Evolutionary conservation across 2,113 vertebrate species (phyloP).

Genomic region (Engystomops pustulosus): DNA sequence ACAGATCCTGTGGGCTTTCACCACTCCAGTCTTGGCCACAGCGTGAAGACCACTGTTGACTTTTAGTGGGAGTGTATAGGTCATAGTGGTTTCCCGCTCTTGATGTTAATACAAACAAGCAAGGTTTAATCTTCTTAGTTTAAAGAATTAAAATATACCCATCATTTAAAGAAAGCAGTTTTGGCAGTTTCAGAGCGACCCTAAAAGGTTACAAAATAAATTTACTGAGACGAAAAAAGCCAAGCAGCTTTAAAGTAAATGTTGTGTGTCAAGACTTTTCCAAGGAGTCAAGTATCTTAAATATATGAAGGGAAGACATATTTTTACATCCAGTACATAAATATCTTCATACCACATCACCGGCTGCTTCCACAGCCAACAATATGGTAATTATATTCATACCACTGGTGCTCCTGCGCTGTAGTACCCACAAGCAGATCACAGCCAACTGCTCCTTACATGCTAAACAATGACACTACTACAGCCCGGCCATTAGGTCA

Average conservation of each 20-base stretch:
- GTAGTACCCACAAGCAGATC: too few relatives aligned
- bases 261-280: conserved; percentile 49
- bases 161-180: conserved; percentile 44
- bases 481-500: too few relatives aligned
- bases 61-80: conserved; percentile 57
- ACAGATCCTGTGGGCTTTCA: conserved; percentile 39
- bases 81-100: conserved; percentile 57
- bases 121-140: conserved; percentile 57
- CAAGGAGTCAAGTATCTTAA: conserved; percentile 42
- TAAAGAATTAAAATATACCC: conserved; percentile 59
- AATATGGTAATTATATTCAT: too few relatives aligned
- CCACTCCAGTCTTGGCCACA: conserved; percentile 44
- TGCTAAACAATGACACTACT: too few relatives aligned
- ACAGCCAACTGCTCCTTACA: too few relatives aligned
- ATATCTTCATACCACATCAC: conserved; percentile 18
- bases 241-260: conserved; percentile 46
- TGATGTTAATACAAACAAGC: conserved; percentile 55
- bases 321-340: neutral
- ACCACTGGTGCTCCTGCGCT: too few relatives aligned
- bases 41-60: conserved; percentile 55
- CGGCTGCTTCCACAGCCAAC: neutral
- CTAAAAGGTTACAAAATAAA: conserved; percentile 52
- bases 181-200: conserved; percentile 36
- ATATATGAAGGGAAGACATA: conserved; percentile 41
- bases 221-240: conserved; percentile 30